These are phyloP conservation scores for Gobius niger DNA, from an alignment of 2,113 vertebrate genomes.

Conservation along the genomic window DNA sequence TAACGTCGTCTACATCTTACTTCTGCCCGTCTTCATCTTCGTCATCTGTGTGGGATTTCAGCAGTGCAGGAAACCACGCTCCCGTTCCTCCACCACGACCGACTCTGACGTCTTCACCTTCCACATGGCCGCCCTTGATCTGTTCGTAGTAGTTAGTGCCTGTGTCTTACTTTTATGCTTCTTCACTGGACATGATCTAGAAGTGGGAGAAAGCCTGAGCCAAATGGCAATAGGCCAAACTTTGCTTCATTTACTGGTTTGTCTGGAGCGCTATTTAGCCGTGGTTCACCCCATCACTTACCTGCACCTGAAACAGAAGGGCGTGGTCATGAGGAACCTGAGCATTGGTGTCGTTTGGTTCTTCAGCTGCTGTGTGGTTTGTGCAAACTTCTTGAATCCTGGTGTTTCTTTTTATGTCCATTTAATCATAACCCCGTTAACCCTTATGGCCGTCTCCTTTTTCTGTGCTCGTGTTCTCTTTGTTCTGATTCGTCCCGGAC, in stretches of 20 bases:
- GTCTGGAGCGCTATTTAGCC: not conserved
- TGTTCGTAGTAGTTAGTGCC: not conserved
- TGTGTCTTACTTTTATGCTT: not conserved
- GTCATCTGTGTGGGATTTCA: too few species aligned
- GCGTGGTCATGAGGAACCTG: too few species aligned
- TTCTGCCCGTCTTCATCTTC: too few species aligned
- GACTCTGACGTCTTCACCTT: too few species aligned
- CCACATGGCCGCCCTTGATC: not conserved
- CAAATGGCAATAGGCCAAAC: not conserved
- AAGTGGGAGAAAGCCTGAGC: not conserved
- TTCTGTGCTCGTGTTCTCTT: conserved; percentile 24
- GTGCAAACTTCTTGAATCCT: not conserved
- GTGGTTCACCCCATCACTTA: not conserved
- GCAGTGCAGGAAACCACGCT: too few species aligned
- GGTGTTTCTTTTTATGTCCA: too few species aligned
- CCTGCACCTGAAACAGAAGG: too few species aligned
- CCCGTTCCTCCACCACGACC: too few species aligned
- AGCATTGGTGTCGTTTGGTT: conserved; percentile 7
- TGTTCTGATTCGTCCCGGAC: too few species aligned
- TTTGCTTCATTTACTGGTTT: conserved; percentile 1
- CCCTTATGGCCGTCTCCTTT: not conserved
- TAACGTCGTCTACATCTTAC: too few species aligned
- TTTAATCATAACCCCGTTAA: not conserved
- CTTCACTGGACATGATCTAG: too few species aligned
- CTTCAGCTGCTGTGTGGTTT: conserved; percentile 19